Base-by-base conservation (phyloP, 1,140 invertebrate species). In the Atta colombica region DNA sequence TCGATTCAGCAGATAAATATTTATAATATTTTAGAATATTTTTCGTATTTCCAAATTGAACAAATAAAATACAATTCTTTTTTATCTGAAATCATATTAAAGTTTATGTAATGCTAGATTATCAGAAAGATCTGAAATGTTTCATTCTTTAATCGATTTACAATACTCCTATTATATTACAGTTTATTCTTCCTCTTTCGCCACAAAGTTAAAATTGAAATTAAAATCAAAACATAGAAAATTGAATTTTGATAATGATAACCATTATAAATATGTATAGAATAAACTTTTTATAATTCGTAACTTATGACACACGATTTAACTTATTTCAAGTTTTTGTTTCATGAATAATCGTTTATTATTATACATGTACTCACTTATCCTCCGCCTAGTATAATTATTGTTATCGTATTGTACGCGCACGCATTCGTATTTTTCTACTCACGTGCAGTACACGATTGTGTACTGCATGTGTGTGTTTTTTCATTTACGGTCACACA, bases 311-410 rank as follows among this genome's bases (percentile, higher is more conserved):
- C 16, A 28, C 45, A 18, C 18, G 58, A 61, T 53, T 68, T 80
- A 80, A 2, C 28, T 68, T n/a, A 68, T 72, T 18, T 1, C 53
- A 28, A 21, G 6, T 35, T 58, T 55, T 61, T 65, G 45, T 55
- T 80, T 7, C 63, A 39, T 39, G 28, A 68, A 55, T 68, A 80
- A 68, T 55, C 16, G 21, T 49, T 82, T 69, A 58, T 82, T 82
- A 61, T n/a, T 82, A 61, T n/a, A 61, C 25, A 21, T 55, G 18
- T 45, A 25, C 25, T 25, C 45, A 49, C 35, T 68, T 51, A 25
- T 10, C 18, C 18, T 61, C 12, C 1, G 21, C 10, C 14, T n/a
- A n/a, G 28, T 21, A 21, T 61, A 84, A 84, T 84, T 51, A 82
- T 74, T 74, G 39, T 61, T 55, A 74, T 61, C 45, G 53, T 18